These are phyloP conservation scores for Fragum fragum DNA, from an alignment of 2,888 invertebrate genomes.

Conservation along the genomic window DNA sequence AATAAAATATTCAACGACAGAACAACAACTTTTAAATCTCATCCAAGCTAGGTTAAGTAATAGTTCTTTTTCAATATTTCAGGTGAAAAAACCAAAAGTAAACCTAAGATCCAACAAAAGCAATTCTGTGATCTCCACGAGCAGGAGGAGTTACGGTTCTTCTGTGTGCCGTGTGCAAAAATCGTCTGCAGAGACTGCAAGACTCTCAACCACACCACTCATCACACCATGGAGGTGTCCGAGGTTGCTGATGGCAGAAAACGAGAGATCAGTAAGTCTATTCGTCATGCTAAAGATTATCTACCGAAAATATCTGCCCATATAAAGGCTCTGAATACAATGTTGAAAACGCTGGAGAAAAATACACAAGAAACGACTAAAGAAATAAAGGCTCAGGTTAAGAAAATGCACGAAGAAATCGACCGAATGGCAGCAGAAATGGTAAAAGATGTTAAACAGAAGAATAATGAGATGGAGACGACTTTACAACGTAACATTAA, in stretches of 20 bases:
- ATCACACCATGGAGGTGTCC: conserved; percentile 62
- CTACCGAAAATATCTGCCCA: conserved; percentile 59
- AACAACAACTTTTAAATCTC: no score
- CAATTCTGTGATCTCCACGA: conserved; percentile 58
- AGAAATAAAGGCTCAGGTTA: conserved; percentile 59
- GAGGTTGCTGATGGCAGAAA: conserved; percentile 61
- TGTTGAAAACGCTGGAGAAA: conserved; percentile 60
- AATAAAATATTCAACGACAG: no score
- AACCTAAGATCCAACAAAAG: conserved; percentile 66
- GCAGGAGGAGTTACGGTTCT: conserved; percentile 65
- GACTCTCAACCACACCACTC: conserved; percentile 61
- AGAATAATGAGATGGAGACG: conserved; percentile 66
- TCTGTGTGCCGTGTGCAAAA: conserved; percentile 66
- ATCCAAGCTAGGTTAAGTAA: no score
- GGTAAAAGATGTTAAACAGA: conserved; percentile 65
- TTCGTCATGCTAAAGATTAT: conserved; percentile 51
- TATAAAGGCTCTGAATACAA: conserved; percentile 53
- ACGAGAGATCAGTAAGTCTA: conserved; percentile 58
- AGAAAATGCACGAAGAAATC: conserved; percentile 63
- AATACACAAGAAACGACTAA: conserved; percentile 67
- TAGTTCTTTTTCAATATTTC: neutral
- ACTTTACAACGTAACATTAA: conserved; percentile 60
- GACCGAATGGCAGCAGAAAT: conserved; percentile 65
- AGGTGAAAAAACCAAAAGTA: conserved; percentile 62
- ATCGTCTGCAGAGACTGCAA: conserved; percentile 67